A percentile compares a stretch with the other conserved stretches of the same genome.
Conservation (phyloP, 2,888 invertebrate genomes). For the Thera obeliscata region DNA sequence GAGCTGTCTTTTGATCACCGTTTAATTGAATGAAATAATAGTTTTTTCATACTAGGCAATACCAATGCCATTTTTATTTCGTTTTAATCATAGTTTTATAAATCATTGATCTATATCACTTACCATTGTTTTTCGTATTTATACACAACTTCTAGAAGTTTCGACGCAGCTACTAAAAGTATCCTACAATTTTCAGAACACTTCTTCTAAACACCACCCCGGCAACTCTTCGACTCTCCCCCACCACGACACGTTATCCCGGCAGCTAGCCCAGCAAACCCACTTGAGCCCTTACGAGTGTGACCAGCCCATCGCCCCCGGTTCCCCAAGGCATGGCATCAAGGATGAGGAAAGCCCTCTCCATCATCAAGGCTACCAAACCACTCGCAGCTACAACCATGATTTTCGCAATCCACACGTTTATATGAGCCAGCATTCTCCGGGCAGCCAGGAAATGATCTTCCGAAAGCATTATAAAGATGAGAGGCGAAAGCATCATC, state of each 20-base stretch:
- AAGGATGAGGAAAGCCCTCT: slow-evolving; percentile 77
- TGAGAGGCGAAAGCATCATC: slow-evolving; percentile 77
- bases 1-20: slow-evolving; percentile 52
- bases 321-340: slow-evolving; percentile 75
- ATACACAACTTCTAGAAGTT: neutral
- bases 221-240: slow-evolving; percentile 87
- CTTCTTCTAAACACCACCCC: slow-evolving; percentile 92
- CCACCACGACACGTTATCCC: slow-evolving; percentile 85
- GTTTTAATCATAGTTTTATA: neutral
- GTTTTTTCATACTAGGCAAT: neutral
- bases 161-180: neutral
- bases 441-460: slow-evolving; percentile 78
- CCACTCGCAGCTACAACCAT: slow-evolving; percentile 78
- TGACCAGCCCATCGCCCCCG: slow-evolving; percentile 73
- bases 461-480: slow-evolving; percentile 79
- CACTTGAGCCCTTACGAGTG: slow-evolving; percentile 84
- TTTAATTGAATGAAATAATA: slow-evolving; percentile 5
- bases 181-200: slow-evolving; percentile 86
- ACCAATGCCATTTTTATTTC: neutral
- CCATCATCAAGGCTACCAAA: slow-evolving; percentile 76
- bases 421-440: slow-evolving; percentile 78
- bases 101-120: neutral
- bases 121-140: neutral
- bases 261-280: slow-evolving; percentile 75
- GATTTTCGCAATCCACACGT: slow-evolving; percentile 80